A percentile compares a stretch with the other conserved stretches of the same genome.
Evolutionary conservation across 2,113 vertebrate genomes (phyloP).

Genomic region (Benthochromis sp.): DNA sequence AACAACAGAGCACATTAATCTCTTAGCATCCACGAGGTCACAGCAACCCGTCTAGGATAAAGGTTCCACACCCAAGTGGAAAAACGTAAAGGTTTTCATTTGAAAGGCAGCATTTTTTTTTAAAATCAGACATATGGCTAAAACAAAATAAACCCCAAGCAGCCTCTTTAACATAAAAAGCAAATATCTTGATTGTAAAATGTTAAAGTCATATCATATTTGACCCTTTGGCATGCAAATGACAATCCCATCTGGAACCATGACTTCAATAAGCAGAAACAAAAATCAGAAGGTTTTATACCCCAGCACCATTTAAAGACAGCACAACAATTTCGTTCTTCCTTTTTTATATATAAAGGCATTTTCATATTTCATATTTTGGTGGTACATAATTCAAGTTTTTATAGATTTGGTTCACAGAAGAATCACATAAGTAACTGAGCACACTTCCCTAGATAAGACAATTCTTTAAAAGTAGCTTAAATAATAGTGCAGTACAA

Average conservation of each 20-base stretch:
- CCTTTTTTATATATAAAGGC: conserved; percentile 49
- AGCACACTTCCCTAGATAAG: conserved; percentile 52
- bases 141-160: neutral
- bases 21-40: neutral
- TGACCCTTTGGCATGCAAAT: neutral
- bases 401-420: conserved; percentile 69
- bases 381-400: conserved; percentile 69
- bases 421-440: conserved; percentile 54
- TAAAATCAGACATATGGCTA: neutral
- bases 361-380: conserved; percentile 55
- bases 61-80: neutral
- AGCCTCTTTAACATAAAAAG: neutral
- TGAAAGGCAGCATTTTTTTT: neutral
- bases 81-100: neutral
- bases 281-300: neutral
- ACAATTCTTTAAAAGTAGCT: conserved; percentile 53
- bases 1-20: neutral
- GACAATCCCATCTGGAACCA: neutral
- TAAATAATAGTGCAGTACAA: conserved; percentile 73
- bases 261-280: neutral
- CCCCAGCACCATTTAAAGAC: neutral
- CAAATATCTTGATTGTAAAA: neutral
- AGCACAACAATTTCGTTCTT: neutral
- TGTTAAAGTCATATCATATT: neutral
- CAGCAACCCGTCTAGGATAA: neutral